Conservation (phyloP, 2,113 vertebrate species). For the Eira barbara region DNA sequence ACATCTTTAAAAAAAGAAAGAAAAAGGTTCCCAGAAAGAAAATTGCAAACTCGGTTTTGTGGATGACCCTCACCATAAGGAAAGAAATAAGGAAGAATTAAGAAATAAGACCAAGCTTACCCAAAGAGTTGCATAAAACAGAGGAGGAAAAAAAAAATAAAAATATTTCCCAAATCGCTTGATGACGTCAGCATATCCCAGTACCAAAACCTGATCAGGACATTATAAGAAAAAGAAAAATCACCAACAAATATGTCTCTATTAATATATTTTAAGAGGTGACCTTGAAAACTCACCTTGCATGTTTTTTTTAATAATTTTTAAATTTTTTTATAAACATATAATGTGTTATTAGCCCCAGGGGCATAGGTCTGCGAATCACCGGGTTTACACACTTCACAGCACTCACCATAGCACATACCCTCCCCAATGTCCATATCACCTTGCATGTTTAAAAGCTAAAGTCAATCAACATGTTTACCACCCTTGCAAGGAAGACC, state of each 20-base stretch:
- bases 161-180: not conserved
- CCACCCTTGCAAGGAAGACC: not conserved
- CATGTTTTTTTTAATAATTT: not conserved
- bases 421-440: no score
- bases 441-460: not conserved
- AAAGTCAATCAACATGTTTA: not conserved
- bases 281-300: not conserved
- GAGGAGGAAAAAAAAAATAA: not conserved
- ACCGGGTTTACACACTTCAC: no score
- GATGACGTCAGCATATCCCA: not conserved
- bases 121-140: not conserved
- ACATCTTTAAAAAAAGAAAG: not conserved
- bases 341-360: no score
- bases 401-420: no score
- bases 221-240: not conserved
- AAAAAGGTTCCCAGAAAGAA: not conserved
- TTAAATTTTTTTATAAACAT: no score
- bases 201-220: not conserved
- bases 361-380: no score
- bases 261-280: not conserved
- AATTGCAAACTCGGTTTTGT: not conserved
- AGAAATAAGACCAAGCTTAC: not conserved
- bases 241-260: not conserved
- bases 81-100: not conserved
- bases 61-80: not conserved